These are phyloP conservation scores for Macaria liturata DNA, from an alignment of 2,888 invertebrate genomes.

Conservation along the genomic window DNA sequence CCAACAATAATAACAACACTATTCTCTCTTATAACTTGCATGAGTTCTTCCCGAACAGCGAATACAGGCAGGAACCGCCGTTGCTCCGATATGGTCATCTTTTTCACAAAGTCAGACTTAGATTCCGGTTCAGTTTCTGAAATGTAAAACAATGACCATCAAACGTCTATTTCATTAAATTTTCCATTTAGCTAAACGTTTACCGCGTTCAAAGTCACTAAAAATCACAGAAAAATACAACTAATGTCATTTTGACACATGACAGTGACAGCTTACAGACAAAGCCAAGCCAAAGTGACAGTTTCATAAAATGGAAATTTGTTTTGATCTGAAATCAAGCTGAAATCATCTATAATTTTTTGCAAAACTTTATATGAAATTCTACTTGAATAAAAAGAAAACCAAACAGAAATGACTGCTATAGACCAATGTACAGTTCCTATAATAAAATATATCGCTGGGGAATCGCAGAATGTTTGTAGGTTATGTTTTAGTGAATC, in stretches of 20 bases:
- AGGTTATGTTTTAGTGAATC: constrained; percentile 68
- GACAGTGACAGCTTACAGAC: no score
- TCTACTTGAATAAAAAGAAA: no score
- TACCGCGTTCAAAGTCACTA: no score
- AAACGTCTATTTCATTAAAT: no score
- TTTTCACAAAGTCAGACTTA: constrained; percentile 91
- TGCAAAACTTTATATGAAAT: no score
- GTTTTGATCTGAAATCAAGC: no score
- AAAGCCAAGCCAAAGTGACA: no score
- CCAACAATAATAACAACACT: constrained; percentile 97
- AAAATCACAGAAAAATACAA: no score
- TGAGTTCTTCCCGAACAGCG: constrained; percentile 95
- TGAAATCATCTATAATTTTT: no score
- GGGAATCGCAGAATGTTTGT: constrained; percentile 57
- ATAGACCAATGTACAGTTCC: constrained; percentile 2
- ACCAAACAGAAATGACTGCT: constrained; percentile 5
- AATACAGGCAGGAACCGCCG: constrained; percentile 96
- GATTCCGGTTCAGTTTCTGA: constrained; percentile 81
- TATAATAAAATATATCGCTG: constrained; percentile 56
- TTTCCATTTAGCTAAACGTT: no score
- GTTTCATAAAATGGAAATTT: no score
- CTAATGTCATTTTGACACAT: no score
- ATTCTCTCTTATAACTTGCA: constrained; percentile 96
- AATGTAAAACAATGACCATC: constrained; percentile 42
- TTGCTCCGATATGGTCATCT: constrained; percentile 93